These are phyloP conservation scores for Neodiprion virginianus DNA, from an alignment of 1,140 invertebrate species.

Conservation along the genomic window DNA sequence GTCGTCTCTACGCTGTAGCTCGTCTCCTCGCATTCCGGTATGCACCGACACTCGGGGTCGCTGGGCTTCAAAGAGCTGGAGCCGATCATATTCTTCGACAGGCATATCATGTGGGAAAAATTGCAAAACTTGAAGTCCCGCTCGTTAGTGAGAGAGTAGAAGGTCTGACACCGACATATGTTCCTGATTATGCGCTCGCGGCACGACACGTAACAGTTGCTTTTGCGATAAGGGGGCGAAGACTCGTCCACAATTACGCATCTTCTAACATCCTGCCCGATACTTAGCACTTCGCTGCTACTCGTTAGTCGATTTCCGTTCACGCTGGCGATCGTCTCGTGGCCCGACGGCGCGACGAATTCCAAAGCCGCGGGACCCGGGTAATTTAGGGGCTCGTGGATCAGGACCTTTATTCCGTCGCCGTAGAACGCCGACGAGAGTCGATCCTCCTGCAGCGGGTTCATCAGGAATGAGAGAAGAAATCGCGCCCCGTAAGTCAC, in stretches of 20 bases:
- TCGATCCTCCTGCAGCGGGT: slow-evolving; percentile 23
- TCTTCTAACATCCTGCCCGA: slow-evolving; percentile 23
- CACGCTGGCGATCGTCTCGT: slow-evolving; percentile 32
- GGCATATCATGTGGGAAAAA: slow-evolving; percentile 31
- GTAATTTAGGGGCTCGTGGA: slow-evolving; percentile 35
- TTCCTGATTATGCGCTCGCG: slow-evolving; percentile 19
- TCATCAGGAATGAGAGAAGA: slow-evolving; percentile 33
- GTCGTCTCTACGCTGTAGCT: slow-evolving; percentile 40
- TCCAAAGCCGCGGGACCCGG: slow-evolving; percentile 30
- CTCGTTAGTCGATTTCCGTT: slow-evolving; percentile 28
- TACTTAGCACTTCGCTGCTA: slow-evolving; percentile 30
- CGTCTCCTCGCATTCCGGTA: slow-evolving; percentile 47
- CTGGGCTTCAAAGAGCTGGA: slow-evolving; percentile 22
- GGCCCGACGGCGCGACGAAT: slow-evolving; percentile 26
- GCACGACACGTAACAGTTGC: slow-evolving; percentile 36
- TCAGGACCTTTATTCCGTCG: slow-evolving; percentile 32
- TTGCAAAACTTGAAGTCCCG: slow-evolving; percentile 24
- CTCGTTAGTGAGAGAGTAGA: slow-evolving; percentile 15
- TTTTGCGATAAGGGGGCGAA: slow-evolving; percentile 24
- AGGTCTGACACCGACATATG: slow-evolving; percentile 32
- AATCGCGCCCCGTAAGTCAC: slow-evolving; percentile 30
- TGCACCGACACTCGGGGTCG: slow-evolving; percentile 40
- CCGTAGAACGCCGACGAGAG: slow-evolving; percentile 30
- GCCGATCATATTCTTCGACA: slow-evolving; percentile 21
- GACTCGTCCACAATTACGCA: slow-evolving; percentile 13